Conservation (phyloP, 1,140 invertebrate genomes). For the Aphis craccivora region DNA sequence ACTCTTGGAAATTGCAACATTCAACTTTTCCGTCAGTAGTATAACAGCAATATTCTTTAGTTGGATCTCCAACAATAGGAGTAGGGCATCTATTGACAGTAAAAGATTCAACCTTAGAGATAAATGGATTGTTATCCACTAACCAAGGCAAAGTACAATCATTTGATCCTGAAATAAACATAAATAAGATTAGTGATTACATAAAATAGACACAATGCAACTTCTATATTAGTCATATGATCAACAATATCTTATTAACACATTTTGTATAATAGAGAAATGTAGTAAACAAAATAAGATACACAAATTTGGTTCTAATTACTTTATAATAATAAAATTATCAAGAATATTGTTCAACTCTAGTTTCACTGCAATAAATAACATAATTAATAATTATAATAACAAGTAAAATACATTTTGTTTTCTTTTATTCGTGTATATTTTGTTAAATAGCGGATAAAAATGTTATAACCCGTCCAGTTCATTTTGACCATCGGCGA, state of each 20-base stretch:
- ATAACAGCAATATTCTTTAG: slow-evolving; percentile 58
- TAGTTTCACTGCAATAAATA: background rate
- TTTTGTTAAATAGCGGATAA: too few species aligned
- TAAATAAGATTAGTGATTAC: background rate
- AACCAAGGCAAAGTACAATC: slow-evolving; percentile 55
- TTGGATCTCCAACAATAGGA: slow-evolving; percentile 34
- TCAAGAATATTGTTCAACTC: background rate
- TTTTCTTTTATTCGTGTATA: background rate
- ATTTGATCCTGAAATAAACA: slow-evolving; percentile 20
- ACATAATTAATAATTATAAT: background rate
- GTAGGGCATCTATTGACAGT: slow-evolving; percentile 26
- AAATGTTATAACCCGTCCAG: too few species aligned
- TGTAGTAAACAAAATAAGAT: background rate
- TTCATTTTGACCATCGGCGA: too few species aligned
- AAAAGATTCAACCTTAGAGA: slow-evolving; percentile 4
- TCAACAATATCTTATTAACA: background rate
- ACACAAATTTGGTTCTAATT: background rate
- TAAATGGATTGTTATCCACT: slow-evolving; percentile 34
- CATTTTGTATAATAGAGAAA: background rate
- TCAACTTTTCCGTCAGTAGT: slow-evolving; percentile 54
- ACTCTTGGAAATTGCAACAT: slow-evolving; percentile 58
- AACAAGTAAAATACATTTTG: background rate
- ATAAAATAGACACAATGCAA: background rate
- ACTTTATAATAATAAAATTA: background rate
- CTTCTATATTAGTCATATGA: background rate